Evolutionary conservation across 2,113 vertebrate genomes (phyloP).

Genomic region (Paedocypris sp.): DNA sequence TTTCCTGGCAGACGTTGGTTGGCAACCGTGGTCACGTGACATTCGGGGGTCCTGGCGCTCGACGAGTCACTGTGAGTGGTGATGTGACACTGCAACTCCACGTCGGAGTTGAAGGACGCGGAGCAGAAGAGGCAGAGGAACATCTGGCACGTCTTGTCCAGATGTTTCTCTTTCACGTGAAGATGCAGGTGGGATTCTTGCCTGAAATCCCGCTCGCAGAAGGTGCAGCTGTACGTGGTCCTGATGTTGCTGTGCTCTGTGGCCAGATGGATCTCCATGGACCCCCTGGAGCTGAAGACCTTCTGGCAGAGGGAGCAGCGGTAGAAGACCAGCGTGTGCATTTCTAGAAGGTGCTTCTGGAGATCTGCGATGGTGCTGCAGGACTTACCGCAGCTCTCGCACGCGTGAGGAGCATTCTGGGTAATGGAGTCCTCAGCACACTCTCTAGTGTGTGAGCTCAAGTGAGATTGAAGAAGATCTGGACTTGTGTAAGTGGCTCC

Average conservation of each 20-base stretch:
- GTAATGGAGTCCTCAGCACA: slow-evolving; percentile 82
- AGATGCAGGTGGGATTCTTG: slow-evolving; percentile 88
- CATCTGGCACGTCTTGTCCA: slow-evolving; percentile 73
- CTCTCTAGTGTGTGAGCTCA: slow-evolving; percentile 96
- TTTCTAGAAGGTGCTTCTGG: slow-evolving; percentile 93
- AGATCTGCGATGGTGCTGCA: slow-evolving; percentile 94
- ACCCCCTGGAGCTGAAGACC: slow-evolving; percentile 95
- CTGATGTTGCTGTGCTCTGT: slow-evolving; percentile 97
- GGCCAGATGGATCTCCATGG: slow-evolving; percentile 91
- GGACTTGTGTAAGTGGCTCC: slow-evolving; percentile 82
- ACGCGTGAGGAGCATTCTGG: slow-evolving; percentile 96
- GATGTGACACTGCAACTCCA: slow-evolving; percentile 96
- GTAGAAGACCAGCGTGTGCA: slow-evolving; percentile 97
- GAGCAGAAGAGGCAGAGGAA: slow-evolving; percentile 86
- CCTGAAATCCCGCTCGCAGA: slow-evolving; percentile 97
- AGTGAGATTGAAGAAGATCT: slow-evolving; percentile 92
- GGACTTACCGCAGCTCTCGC: slow-evolving; percentile 97
- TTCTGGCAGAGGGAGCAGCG: slow-evolving; percentile 96
- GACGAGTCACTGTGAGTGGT: slow-evolving; percentile 97
- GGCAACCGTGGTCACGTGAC: slow-evolving; percentile 19
- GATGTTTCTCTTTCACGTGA: slow-evolving; percentile 91
- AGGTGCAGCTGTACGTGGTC: slow-evolving; percentile 91
- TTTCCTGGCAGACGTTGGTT: too few relatives aligned
- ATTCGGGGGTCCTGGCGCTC: too few relatives aligned
- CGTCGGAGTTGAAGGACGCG: slow-evolving; percentile 89